Percentiles rank a stretch among this genome's conserved stretches.
These are phyloP conservation scores for Hydrotaea cyrtoneurina DNA, from an alignment of 2,888 invertebrate species.

Conservation along the genomic window DNA sequence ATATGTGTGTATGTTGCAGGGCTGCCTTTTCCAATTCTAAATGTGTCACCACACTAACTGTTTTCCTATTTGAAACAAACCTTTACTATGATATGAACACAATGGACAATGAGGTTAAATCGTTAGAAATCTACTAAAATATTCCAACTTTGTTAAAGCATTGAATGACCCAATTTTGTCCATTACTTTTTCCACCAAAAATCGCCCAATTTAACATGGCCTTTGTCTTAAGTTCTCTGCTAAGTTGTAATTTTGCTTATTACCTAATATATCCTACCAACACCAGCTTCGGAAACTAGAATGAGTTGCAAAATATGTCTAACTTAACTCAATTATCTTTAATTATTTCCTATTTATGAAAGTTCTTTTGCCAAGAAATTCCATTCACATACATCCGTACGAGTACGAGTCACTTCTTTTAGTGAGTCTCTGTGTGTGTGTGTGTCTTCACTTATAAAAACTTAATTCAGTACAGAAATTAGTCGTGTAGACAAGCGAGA, in stretches of 20 bases:
- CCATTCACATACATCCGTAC: constrained; percentile 50
- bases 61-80: too few relatives aligned
- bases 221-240: background rate
- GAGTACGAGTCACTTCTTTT: background rate
- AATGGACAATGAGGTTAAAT: too few relatives aligned
- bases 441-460: constrained; percentile 26
- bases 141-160: too few relatives aligned
- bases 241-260: constrained; percentile 11
- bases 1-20: too few relatives aligned
- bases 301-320: constrained; percentile 31
- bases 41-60: too few relatives aligned
- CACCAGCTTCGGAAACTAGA: background rate
- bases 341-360: constrained; percentile 64
- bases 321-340: constrained; percentile 66
- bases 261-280: background rate
- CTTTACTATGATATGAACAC: too few relatives aligned
- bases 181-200: too few relatives aligned
- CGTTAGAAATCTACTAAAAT: too few relatives aligned
- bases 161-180: too few relatives aligned
- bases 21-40: too few relatives aligned
- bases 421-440: background rate
- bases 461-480: constrained; percentile 64
- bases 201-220: background rate
- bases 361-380: constrained; percentile 58
- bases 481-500: constrained; percentile 60